Percentiles rank a stretch among this genome's conserved stretches.
Conservation (phyloP, 2,888 invertebrate species). For the Trichogramma evanescens region DNA sequence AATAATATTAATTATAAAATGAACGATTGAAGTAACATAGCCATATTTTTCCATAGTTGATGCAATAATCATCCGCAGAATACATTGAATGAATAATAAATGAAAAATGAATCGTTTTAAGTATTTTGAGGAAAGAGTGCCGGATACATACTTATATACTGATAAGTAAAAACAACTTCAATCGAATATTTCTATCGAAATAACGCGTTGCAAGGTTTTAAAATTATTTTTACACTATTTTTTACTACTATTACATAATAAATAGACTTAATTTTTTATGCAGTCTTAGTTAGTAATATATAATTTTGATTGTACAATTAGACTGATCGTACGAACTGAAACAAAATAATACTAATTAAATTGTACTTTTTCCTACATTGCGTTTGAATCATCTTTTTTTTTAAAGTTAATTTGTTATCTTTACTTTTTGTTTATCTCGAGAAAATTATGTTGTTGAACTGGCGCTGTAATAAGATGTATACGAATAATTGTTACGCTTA, state of each 20-base stretch:
- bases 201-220: background rate
- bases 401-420: background rate
- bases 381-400: constrained; percentile 8
- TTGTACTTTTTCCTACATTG: constrained; percentile 14
- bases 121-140: constrained; percentile 31
- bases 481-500: background rate
- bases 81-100: constrained; percentile 22
- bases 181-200: background rate
- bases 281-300: constrained; percentile 18
- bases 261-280: constrained; percentile 18
- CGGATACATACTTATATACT: constrained; percentile 25
- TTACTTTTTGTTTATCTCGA: background rate
- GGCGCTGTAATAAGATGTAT: background rate
- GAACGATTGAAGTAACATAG: constrained; percentile 34
- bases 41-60: constrained; percentile 47
- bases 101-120: constrained; percentile 27
- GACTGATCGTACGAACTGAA: constrained; percentile 4
- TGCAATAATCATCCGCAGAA: constrained; percentile 39
- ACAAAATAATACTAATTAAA: constrained; percentile 1
- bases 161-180: constrained; percentile 2
- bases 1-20: background rate
- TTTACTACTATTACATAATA: background rate
- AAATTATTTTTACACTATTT: too few species aligned
- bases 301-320: constrained; percentile 24
- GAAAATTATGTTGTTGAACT: background rate